phyloP scores from a whole-genome alignment of 2,797 vertebrate species.

The Spinus pinus region DNA sequence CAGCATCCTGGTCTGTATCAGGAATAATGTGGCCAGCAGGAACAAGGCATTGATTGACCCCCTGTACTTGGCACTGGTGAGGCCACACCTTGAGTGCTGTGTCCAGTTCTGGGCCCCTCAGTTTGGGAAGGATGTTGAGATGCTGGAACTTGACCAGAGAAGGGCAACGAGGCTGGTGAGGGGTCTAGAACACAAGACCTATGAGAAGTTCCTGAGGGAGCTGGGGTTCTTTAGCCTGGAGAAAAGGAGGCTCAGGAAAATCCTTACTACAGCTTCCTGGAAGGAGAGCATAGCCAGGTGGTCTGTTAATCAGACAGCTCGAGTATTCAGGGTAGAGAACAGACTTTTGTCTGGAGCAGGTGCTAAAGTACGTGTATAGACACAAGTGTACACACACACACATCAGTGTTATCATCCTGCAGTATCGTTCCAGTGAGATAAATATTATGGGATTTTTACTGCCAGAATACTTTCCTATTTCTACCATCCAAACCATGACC shows the following conservation, averaged over 20 bases:
- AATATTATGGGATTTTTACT: not conserved
- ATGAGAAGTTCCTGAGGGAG: fast-evolving
- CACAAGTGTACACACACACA: not conserved
- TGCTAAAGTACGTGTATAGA: not conserved
- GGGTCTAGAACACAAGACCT: not conserved
- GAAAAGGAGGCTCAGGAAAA: not conserved
- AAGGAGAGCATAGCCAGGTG: not conserved
- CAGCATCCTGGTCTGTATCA: not conserved
- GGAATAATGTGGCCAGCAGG: not conserved
- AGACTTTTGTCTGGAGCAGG: not conserved
- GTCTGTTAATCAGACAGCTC: not conserved
- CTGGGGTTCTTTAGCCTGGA: not conserved
- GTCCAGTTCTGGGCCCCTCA: not conserved
- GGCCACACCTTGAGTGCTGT: not conserved
- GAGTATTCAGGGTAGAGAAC: not conserved
- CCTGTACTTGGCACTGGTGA: not conserved
- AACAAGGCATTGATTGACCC: not conserved
- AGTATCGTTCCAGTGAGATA: not conserved
- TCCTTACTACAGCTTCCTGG: not conserved
- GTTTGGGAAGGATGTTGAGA: not conserved
- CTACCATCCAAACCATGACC: not conserved
- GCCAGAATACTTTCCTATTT: not conserved
- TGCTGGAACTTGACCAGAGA: not conserved
- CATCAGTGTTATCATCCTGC: not conserved
- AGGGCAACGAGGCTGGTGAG: not conserved